Evolutionary conservation across 2,797 vertebrate genomes (phyloP).

Genomic region (Danio kyathit): DNA sequence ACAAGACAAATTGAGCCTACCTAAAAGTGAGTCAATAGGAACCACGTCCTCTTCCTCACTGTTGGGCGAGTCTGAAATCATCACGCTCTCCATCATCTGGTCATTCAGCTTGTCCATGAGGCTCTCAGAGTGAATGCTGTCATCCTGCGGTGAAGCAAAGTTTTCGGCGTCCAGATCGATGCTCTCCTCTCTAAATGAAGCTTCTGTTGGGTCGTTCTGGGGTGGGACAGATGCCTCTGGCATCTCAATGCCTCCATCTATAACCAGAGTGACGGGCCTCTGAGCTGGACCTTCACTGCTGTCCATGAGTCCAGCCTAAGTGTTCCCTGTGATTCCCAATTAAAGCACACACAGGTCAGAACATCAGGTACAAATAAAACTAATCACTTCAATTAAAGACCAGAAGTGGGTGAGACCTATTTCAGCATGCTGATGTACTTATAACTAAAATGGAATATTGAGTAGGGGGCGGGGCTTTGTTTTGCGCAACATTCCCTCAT

Average conservation of each 20-base stretch:
- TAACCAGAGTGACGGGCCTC: constrained; percentile 77
- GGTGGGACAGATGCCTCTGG: constrained; percentile 45
- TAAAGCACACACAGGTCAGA: not conserved
- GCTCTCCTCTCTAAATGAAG: constrained; percentile 86
- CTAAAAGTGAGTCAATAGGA: constrained; percentile 86
- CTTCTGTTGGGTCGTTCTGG: constrained; percentile 62
- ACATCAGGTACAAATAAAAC: not conserved
- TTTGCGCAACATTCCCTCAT: no score
- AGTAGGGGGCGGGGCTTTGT: no score
- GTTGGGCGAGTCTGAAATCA: constrained; percentile 97
- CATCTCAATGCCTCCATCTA: constrained; percentile 65
- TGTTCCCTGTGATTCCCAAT: constrained; percentile 38
- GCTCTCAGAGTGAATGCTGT: constrained; percentile 82
- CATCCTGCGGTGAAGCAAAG: constrained; percentile 84
- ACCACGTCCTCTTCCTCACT: constrained; percentile 92
- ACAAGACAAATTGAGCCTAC: no score
- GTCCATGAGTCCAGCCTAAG: constrained; percentile 74
- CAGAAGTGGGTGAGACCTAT: no score
- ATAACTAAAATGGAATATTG: no score
- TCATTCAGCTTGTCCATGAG: constrained; percentile 91
- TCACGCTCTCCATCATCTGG: constrained; percentile 98
- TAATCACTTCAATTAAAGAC: no score
- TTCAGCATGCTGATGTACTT: no score
- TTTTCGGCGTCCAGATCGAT: constrained; percentile 88
- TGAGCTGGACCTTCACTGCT: constrained; percentile 71